Conservation (phyloP, 2,113 vertebrate species). For the Alethe castanea region DNA sequence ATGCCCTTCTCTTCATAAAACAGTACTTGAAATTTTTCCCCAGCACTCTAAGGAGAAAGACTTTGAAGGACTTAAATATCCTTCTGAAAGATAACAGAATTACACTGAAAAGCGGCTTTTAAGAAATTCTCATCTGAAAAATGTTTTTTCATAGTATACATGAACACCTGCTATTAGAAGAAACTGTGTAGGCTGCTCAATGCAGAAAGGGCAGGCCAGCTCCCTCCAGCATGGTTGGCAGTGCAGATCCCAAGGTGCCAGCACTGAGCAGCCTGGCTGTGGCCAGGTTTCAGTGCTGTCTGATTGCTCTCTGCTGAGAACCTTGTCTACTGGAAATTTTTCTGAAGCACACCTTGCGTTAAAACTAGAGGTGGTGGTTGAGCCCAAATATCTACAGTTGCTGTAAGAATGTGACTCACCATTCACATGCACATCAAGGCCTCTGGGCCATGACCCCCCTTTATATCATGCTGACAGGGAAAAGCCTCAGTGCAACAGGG, state of each 20-base stretch:
- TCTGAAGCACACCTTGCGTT: background rate
- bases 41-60: accelerated
- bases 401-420: background rate
- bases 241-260: background rate
- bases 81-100: background rate
- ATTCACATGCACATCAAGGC: background rate
- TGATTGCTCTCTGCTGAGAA: background rate
- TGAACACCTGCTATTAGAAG: background rate
- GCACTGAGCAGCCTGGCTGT: accelerated
- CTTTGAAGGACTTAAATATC: background rate
- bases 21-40: background rate
- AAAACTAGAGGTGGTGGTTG: background rate
- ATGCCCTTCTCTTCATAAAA: background rate
- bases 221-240: accelerated
- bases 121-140: background rate
- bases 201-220: background rate
- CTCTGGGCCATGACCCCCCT: background rate
- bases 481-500: background rate
- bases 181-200: accelerated
- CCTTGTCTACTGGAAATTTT: background rate
- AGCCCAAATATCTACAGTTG: background rate
- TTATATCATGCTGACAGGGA: background rate
- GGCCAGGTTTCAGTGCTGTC: accelerated
- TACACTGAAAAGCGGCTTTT: background rate
- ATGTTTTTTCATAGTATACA: background rate